A percentile compares a stretch with the other conserved stretches of the same genome.
Conservation (phyloP, 2,888 invertebrate genomes). For the Drosophila multiciliata region DNA sequence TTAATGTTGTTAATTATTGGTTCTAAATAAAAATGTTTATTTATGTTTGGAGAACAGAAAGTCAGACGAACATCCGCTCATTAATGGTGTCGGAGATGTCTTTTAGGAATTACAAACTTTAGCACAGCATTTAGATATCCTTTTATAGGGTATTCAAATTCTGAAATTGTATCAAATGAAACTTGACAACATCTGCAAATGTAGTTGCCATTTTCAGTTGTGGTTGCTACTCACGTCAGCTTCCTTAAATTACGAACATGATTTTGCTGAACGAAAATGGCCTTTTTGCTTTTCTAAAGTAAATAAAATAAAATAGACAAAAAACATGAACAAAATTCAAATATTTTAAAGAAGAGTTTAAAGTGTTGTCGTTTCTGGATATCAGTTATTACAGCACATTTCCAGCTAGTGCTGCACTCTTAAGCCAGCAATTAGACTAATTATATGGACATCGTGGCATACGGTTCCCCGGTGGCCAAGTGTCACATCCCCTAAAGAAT, state of each 20-base stretch:
- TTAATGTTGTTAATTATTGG: not conserved
- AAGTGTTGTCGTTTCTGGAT: not conserved
- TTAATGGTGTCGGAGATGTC: not conserved
- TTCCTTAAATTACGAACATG: constrained; percentile 7
- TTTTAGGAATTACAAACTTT: not conserved
- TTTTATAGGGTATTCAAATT: constrained; percentile 23
- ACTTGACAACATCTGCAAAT: constrained; percentile 47
- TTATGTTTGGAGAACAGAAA: not conserved
- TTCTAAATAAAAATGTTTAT: not conserved
- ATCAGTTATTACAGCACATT: not conserved
- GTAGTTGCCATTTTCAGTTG: constrained; percentile 8
- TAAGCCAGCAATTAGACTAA: constrained; percentile 48
- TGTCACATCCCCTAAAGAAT: constrained; percentile 48
- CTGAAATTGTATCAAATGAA: constrained; percentile 47
- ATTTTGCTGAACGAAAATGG: constrained; percentile 22
- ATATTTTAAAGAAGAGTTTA: not conserved
- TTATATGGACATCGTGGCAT: constrained; percentile 23
- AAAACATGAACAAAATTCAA: too few relatives aligned
- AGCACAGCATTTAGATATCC: not conserved
- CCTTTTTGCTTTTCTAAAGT: constrained; percentile 19
- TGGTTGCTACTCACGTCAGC: constrained; percentile 19
- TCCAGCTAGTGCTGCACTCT: not conserved
- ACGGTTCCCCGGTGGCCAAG: constrained; percentile 23
- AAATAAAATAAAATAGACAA: not conserved
- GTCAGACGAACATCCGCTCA: not conserved